Evolutionary conservation across 2,113 vertebrate species (phyloP).

Genomic region (Etheostoma spectabile): DNA sequence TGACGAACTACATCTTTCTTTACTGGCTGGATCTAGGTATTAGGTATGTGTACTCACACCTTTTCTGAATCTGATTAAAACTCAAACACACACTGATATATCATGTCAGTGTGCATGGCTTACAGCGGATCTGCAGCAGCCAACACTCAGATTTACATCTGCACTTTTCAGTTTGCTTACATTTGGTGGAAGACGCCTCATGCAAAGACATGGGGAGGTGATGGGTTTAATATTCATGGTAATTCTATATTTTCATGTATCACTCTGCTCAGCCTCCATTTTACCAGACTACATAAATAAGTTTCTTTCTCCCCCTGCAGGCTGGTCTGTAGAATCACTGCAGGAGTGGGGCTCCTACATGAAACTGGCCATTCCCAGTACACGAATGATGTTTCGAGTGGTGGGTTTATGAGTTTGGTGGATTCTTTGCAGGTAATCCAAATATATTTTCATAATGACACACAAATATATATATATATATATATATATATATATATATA

Average conservation of each 20-base stretch:
- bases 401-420: slow-evolving; percentile 93
- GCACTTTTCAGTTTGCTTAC: slow-evolving; percentile 85
- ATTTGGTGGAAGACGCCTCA: slow-evolving; percentile 89
- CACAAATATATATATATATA: no score
- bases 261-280: neutral
- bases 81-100: neutral
- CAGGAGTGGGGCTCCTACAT: slow-evolving; percentile 90
- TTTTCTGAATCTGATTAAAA: neutral
- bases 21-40: slow-evolving; percentile 89
- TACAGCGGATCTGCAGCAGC: slow-evolving; percentile 91
- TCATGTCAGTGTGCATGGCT: slow-evolving; percentile 8
- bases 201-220: slow-evolving; percentile 90
- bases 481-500: no score
- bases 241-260: neutral
- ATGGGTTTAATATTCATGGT: slow-evolving; percentile 23
- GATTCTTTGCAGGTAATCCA: slow-evolving; percentile 88
- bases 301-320: slow-evolving; percentile 73
- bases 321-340: slow-evolving; percentile 89
- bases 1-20: slow-evolving; percentile 88
- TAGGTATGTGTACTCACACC: slow-evolving; percentile 82
- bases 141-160: slow-evolving; percentile 86
- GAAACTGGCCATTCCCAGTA: slow-evolving; percentile 86
- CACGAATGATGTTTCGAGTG: slow-evolving; percentile 93
- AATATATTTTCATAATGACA: neutral
- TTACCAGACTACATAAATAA: slow-evolving; percentile 1